Percentiles rank a stretch among this genome's conserved stretches.
Conservation (phyloP, 1,140 invertebrate species). For the Polypedilum vanderplanki region DNA sequence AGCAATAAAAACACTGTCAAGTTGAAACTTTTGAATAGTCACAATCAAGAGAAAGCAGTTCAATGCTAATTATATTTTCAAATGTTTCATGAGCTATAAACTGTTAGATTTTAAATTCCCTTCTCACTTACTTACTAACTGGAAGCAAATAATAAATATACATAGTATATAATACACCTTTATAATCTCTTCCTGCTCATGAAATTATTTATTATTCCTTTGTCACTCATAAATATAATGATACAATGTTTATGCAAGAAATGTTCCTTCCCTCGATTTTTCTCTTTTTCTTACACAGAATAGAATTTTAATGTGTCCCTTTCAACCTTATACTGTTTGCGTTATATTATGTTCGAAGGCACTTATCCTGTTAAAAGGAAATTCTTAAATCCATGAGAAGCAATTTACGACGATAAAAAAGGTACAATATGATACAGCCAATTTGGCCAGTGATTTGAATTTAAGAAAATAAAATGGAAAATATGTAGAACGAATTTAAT, state of each 20-base stretch:
- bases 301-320: neutral
- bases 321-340: neutral
- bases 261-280: neutral
- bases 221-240: slow-evolving; percentile 26
- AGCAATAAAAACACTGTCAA: too few species aligned
- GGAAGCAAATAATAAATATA: neutral
- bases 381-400: neutral
- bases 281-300: neutral
- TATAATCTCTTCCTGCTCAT: slow-evolving; percentile 23
- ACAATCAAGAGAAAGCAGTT: too few species aligned
- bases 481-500: too few species aligned
- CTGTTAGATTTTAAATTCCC: too few species aligned
- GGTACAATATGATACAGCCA: slow-evolving; percentile 16
- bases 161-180: neutral
- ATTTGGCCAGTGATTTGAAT: neutral
- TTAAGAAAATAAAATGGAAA: neutral
- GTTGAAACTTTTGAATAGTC: too few species aligned
- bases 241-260: slow-evolving; percentile 10
- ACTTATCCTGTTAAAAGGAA: slow-evolving; percentile 8
- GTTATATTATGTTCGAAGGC: neutral
- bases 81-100: too few species aligned
- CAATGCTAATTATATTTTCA: too few species aligned
- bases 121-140: too few species aligned
- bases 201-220: slow-evolving; percentile 27
- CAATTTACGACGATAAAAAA: neutral